Base-by-base conservation (phyloP, 1,140 invertebrate species). In the Theocolax elegans region DNA sequence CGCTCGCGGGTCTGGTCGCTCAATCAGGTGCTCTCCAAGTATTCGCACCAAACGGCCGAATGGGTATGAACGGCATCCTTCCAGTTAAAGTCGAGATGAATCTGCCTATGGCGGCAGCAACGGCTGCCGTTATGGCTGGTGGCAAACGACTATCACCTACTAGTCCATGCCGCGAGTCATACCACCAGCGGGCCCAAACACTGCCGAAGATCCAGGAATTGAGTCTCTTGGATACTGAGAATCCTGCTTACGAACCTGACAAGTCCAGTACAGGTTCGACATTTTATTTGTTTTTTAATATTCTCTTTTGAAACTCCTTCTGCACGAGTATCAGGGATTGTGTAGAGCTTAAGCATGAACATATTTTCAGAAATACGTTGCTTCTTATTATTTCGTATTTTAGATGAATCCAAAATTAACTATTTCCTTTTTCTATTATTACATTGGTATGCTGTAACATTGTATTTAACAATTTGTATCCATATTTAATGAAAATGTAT, bases 181-280 rank as follows among this genome's bases (percentile, higher is more conserved):
- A 72, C 82, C 69, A 71, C 76, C 88, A 76, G 85, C 88, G 78
- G 76, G 83, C 72, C 74, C 85, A 80, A 72, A 87, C 88, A 64
- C 83, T 92, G 73, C 90, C 91, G 9, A 88, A 89, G 77, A 92
- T 92, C 73, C 89, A 89, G 40, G 91, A 92, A 75, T 87, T 88
- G 69, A 89, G 88, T 78, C 80, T 90, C 17, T 78, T 90, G 46
- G 90, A 91, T 71, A 87, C 87, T 15, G 58, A 62, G 25, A 51
- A 8, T n/a, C 3, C 21, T 0, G 86, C 84, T 21, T 77, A 83
- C 9, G 78, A 78, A 10, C 77, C 72, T 0, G 82, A 86, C 15
- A 81, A 77, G 29, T 81, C 82, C 6, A 77, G 68, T 19, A 49
- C 29, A 6, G 59, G 67, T 70, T 9, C 54, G 67, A 21, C 21